Base-by-base conservation (phyloP, 2,888 invertebrate species). In the Nemoura dubitans region DNA sequence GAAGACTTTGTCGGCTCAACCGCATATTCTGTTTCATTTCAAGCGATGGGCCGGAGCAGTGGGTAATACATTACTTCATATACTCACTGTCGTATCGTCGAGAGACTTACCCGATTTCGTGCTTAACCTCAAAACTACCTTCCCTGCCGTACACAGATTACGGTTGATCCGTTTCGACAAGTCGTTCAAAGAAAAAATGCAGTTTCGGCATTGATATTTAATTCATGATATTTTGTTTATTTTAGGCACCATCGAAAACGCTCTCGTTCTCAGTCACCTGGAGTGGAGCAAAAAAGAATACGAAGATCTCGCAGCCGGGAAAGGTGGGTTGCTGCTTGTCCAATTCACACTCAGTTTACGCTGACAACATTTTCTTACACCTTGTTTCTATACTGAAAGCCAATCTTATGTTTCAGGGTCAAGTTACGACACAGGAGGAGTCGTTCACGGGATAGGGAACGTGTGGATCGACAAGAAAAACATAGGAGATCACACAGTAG, bases 221-320 rank as follows among this genome's bases (percentile, higher is more conserved):
- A 77, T 28, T 42, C 29, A 78, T n/a, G n/a, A 78, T 78, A 78
- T 89, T 85, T 30, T 91, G 91, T 59, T 59, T 59, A 7, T 16
- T 59, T 59, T 36, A 89, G 93, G 90, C 90, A 92, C 89, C 91
- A 92, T 87, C 92, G 94, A 43, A 92, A 94, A 87, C 92, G 94
- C 80, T 94, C 94, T 0, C 93, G 93, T 87, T 94, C 94, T 87
- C 92, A 94, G 82, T 94, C 94, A 36, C 91, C 91, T 10, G 92
- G 93, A 76, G 94, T 94, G 21, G 94, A 94, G 83, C 93, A 94
- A 85, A 92, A 94, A 88, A 92, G 94, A 43, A 93, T 94, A 7
- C 92, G 88, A 42, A 87, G 94, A 59, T 94, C 94, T 0, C 92
- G 93, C 82, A 94, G 94, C 89, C 92, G 94, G 87, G 95, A 95